Base-by-base conservation (phyloP, 2,797 vertebrate species). In the Smutsia gigantea region DNA sequence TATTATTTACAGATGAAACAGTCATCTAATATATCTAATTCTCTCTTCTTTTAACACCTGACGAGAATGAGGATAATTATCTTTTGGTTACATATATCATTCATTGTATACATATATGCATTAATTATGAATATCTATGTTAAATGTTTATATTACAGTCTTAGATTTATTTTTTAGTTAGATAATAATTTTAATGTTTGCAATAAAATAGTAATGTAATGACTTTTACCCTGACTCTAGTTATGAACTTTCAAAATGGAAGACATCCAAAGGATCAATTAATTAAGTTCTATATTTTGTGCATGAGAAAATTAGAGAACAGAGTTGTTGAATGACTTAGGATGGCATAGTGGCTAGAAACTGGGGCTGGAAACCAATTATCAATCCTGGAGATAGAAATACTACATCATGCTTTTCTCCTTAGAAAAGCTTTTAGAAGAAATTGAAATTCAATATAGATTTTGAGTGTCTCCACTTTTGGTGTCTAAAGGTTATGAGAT, bases 401-500 rank as follows among this genome's bases (percentile, higher is more conserved):
- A 51, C 7, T 39, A 31, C 25, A 87, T 93, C 86, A 94, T 71
- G 69, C 71, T 94, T 69, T 87, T 84, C 84, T 95, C 15, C 87
- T 29, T 87, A 61, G 71, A 77, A 96, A 75, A 87, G 39, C 39
- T 83, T 91, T 78, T 29, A 53, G 79, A 81, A 90, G 17, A 25
- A 96, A 95, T 75, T 90, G 92, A 96, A 96, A 95, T 97, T 94
- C 87, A 94, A 71, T 84, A 87, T 51, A 88, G 84, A 95, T 75
- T 97, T 77, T 93, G 92, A 94, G 64, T 87, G 34, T 93, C 90
- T 95, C 84, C 61, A 94, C 39, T 93, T 93, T 84, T 55, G 83
- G 79, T 90, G 83, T 75, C 89, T 87, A 93, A 92, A 97, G 87
- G 87, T 97, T 97, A 95, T 90, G 69, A 93, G 94, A 96, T 95